These are phyloP conservation scores for Onychorhynchus coronatus DNA, from an alignment of 2,113 vertebrate species.

Conservation along the genomic window DNA sequence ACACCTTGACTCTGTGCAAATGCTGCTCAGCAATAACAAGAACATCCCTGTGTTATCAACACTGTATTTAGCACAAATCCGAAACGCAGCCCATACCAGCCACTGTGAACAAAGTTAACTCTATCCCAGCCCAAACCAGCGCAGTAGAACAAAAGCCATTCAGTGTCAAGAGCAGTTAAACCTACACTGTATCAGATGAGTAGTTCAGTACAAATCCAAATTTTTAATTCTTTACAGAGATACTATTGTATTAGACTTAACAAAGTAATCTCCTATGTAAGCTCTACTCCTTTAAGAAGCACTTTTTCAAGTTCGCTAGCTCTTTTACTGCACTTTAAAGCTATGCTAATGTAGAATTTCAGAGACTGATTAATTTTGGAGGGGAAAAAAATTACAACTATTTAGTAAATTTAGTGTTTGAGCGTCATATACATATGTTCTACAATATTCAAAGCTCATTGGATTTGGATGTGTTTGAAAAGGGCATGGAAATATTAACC, in stretches of 20 bases:
- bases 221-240: not conserved
- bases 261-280: not conserved
- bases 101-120: not conserved
- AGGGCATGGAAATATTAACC: constrained; percentile 33
- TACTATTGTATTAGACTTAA: not conserved
- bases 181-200: not conserved
- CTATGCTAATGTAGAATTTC: not conserved
- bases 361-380: constrained; percentile 20
- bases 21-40: not conserved
- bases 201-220: not conserved
- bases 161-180: not conserved
- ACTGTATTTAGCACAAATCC: not conserved
- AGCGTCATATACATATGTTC: not conserved
- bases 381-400: not conserved
- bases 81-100: not conserved
- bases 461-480: constrained; percentile 40
- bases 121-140: not conserved
- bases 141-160: not conserved
- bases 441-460: not conserved
- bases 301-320: not conserved
- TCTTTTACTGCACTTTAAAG: constrained; percentile 34
- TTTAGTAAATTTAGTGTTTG: not conserved
- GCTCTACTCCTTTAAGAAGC: not conserved
- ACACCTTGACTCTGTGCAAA: not conserved
- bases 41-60: not conserved